Base-by-base conservation (phyloP, 2,113 vertebrate species). In the Bathybates hornii region DNA sequence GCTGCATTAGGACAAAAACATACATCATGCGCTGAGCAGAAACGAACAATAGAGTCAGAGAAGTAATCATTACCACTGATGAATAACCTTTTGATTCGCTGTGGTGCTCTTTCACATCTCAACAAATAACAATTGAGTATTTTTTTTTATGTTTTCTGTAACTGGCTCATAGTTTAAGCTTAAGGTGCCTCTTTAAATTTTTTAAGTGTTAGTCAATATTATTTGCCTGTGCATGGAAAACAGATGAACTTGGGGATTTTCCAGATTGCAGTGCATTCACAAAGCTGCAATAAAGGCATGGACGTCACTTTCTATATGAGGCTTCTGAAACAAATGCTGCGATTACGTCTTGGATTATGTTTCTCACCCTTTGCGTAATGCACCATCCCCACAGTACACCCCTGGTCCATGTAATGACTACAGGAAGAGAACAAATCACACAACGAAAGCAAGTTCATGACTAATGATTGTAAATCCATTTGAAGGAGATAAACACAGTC, bases 381-480 rank as follows among this genome's bases (percentile, higher is more conserved):
- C 43, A 43, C 59, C 71, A 38, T 79, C 45, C 41, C 76, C 57
- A 38, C 48, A 63, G 56, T 86, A 87, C 76, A 56, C 82, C 89
- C 84, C 87, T 76, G 56, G 85, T 92, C 81, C 86, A 82, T 76
- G 84, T 92, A 90, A 92, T 82, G 95, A 86, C 71, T 78, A 90
- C 89, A 38, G 89, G 83, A 92, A 93, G 66, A 82, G 57, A 94
- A 92, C 27, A 87, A 94, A 94, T 80, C 12, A 83, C 83, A 87
- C 41, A 80, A 91, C 24, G 57, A 32, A 90, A 80, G 71, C 89
- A 88, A 94, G 86, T 88, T 94, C 89, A 82, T 84, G 90, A 90
- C 94, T 96, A 96, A 95, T 90, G 87, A 95, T 85, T 84, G 87
- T 89, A 92, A 95, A 93, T 92, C 90, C 86, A 87, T 89, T 88